Base-by-base conservation (phyloP, 2,888 invertebrate species). In the Eilema caniola region DNA sequence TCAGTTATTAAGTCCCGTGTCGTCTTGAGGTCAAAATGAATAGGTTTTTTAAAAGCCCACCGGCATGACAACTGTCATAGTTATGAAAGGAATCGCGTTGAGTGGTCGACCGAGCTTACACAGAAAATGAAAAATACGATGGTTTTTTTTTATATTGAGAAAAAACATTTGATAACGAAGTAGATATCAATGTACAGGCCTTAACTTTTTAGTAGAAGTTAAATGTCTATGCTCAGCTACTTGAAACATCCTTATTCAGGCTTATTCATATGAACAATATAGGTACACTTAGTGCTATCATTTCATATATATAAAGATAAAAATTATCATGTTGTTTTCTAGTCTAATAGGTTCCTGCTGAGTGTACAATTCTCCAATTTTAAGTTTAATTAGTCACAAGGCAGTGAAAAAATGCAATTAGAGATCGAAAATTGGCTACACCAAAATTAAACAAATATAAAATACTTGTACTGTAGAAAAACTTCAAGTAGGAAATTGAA, bases 11-110 rank as follows among this genome's bases (percentile, higher is more conserved):
- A 93, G 92, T 90, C 89, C 87, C 89, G 88, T 85, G 87, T 86
- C 90, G 89, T 90, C 93, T 93, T 93, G 92, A 92, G 93, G 93
- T 91, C 92, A 89, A 91, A 93, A 92, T 93, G 93, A 93, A 94
- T 92, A 92, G 93, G 89, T 92, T 88, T 89, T 92, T 92, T 92
- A 90, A 92, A 93, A 92, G 90, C 89, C 85, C 82, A 80, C 85
- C 85, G 86, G 87, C 86, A 86, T 88, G 89, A 91, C 91, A 92
- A 91, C 92, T 93, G 94, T 91, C 92, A 89, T 90, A 89, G 91
- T 87, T 89, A 89, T 93, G 90, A 93, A 93, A 92, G 88, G 91
- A 92, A 92, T 88, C 88, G 87, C 88, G 86, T 85, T 88, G 90
- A 91, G 91, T 89, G 89, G 87, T 86, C 83, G 78, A 86, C 85